Evolutionary conservation across 2,888 invertebrate species (phyloP).

Genomic region (Andrena haemorrhoa): DNA sequence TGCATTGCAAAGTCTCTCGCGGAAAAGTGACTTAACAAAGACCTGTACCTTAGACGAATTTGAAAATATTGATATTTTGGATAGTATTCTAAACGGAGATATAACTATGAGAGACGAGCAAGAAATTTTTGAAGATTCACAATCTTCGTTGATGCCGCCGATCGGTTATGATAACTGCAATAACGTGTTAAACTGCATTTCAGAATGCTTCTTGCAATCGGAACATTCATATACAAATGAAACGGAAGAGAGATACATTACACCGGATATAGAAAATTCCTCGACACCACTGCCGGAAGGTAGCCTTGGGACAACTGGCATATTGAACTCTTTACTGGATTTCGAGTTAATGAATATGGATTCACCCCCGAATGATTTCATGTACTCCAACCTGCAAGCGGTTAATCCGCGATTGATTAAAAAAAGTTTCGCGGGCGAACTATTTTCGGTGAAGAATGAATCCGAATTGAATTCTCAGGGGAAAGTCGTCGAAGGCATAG

Average conservation of each 20-base stretch:
- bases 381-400: constrained; percentile 69
- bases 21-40: constrained; percentile 36
- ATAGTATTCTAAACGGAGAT: constrained; percentile 70
- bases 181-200: constrained; percentile 54
- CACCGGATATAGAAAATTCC: constrained; percentile 30
- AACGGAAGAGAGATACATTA: constrained; percentile 24
- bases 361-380: constrained; percentile 66
- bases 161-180: constrained; percentile 56
- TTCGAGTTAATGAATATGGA: constrained; percentile 71
- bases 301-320: constrained; percentile 51
- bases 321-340: constrained; percentile 68
- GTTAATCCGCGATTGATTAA: constrained; percentile 72
- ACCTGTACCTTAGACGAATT: constrained; percentile 57
- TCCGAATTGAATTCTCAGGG: constrained; percentile 16
- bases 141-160: constrained; percentile 52
- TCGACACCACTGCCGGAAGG: constrained; percentile 46
- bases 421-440: constrained; percentile 44
- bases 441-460: constrained; percentile 20
- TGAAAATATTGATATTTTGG: constrained; percentile 71
- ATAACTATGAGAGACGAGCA: constrained; percentile 71
- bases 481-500: not conserved
- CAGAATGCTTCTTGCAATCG: constrained; percentile 56
- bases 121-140: constrained; percentile 66
- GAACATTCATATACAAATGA: constrained; percentile 36
- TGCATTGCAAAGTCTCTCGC: constrained; percentile 14